Conservation (phyloP, 2,113 vertebrate species). For the Lanius collurio region DNA sequence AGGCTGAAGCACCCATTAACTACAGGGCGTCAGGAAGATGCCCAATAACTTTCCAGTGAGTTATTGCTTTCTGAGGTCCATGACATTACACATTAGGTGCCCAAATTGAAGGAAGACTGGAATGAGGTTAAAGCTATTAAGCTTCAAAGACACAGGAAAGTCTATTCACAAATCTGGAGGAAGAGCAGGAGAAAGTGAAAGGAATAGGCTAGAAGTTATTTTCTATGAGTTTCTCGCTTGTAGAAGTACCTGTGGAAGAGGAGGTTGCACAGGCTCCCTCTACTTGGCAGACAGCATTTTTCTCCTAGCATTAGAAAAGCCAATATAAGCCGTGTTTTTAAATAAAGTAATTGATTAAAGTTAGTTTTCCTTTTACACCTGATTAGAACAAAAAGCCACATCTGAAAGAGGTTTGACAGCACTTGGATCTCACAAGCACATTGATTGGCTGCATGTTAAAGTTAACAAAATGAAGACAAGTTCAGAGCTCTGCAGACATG, state of each 20-base stretch:
- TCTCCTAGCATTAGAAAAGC: neutral
- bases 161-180: neutral
- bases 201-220: neutral
- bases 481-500: neutral
- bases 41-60: neutral
- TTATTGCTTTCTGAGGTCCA: neutral
- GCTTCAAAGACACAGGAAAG: neutral
- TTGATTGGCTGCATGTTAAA: neutral
- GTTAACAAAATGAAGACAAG: constrained; percentile 2
- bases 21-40: neutral
- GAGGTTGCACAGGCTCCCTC: neutral
- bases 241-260: neutral
- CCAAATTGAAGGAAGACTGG: neutral
- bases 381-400: neutral
- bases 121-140: constrained; percentile 1
- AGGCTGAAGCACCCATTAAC: neutral
- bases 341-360: neutral
- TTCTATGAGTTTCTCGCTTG: neutral
- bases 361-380: neutral
- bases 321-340: neutral
- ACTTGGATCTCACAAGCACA: neutral
- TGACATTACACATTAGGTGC: neutral
- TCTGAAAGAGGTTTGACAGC: neutral
- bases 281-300: neutral
- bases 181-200: neutral